These are phyloP conservation scores for Embiotoca jacksoni DNA, from an alignment of 2,113 vertebrate genomes.

Conservation along the genomic window DNA sequence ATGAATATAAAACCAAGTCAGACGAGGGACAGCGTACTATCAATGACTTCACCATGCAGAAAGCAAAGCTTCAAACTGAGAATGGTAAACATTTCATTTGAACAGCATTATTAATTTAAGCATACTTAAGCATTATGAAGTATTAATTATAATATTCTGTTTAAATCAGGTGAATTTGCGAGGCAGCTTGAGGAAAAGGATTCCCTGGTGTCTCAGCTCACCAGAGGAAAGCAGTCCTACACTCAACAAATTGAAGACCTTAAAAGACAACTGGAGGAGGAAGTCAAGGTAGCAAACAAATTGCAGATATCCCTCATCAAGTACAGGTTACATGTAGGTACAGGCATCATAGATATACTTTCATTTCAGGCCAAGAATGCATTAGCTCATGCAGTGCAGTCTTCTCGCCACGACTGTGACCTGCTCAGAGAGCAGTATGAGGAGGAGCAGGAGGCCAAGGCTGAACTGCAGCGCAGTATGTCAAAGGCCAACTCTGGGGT, in stretches of 20 bases:
- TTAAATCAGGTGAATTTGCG: constrained; percentile 33
- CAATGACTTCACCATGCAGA: constrained; percentile 61
- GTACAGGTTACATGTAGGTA: neutral
- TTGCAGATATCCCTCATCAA: neutral
- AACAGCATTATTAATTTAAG: neutral
- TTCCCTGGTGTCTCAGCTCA: constrained; percentile 87
- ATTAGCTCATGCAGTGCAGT: constrained; percentile 63
- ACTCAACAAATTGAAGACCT: constrained; percentile 90
- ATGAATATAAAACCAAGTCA: constrained; percentile 83
- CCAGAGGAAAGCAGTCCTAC: constrained; percentile 76
- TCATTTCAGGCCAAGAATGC: constrained; percentile 65
- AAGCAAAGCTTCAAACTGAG: constrained; percentile 81
- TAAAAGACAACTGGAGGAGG: constrained; percentile 87
- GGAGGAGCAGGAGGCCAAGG: constrained; percentile 69
- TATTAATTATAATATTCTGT: neutral
- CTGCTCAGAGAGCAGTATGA: constrained; percentile 67
- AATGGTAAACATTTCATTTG: constrained; percentile 79
- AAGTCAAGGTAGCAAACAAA: constrained; percentile 49
- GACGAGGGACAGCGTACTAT: constrained; percentile 85
- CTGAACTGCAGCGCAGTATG: constrained; percentile 77
- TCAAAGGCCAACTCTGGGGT: no score
- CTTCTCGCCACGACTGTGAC: constrained; percentile 63
- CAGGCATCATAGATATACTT: no score
- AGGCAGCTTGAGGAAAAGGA: constrained; percentile 90
- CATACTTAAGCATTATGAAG: no score